Percentiles rank a stretch among this genome's conserved stretches.
Evolutionary conservation across 2,797 vertebrate genomes (phyloP).

Genomic region (Pyrocephalus nanus): DNA sequence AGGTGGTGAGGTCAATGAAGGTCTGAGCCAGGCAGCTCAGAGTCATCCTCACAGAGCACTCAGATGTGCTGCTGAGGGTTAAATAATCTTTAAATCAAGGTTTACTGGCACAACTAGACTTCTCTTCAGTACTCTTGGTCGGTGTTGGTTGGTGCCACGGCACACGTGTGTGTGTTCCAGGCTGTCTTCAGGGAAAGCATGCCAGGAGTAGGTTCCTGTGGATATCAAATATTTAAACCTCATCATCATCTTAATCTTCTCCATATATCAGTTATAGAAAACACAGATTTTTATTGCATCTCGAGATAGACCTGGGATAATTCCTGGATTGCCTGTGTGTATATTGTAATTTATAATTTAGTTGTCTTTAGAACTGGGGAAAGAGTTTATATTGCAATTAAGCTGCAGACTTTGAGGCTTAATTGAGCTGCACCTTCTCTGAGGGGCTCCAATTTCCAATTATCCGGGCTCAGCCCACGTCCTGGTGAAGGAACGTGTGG

Average conservation of each 20-base stretch:
- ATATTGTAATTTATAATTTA: not conserved
- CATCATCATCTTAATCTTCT: not conserved
- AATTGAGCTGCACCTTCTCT: slow-evolving; percentile 28
- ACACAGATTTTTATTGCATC: not conserved
- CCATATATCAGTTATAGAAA: not conserved
- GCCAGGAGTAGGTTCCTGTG: not conserved
- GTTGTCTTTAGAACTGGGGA: not conserved
- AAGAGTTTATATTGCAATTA: slow-evolving; percentile 59
- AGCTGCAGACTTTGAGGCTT: slow-evolving; percentile 6
- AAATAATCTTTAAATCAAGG: not conserved
- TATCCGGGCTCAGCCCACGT: not conserved
- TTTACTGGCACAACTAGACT: not conserved
- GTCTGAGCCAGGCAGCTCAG: not conserved
- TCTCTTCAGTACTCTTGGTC: not conserved
- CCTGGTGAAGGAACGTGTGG: not conserved
- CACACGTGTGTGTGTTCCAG: not conserved
- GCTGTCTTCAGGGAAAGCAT: not conserved
- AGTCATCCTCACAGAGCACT: not conserved
- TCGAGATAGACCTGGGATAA: not conserved
- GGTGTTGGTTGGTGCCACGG: not conserved
- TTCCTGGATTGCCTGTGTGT: not conserved
- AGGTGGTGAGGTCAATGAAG: not conserved
- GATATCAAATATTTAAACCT: not conserved
- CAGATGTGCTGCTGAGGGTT: not conserved
- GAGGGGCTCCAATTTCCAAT: slow-evolving; percentile 35